phyloP scores from a whole-genome alignment of 1,140 invertebrate genomes.

The Lasaia peninsularis region DNA sequence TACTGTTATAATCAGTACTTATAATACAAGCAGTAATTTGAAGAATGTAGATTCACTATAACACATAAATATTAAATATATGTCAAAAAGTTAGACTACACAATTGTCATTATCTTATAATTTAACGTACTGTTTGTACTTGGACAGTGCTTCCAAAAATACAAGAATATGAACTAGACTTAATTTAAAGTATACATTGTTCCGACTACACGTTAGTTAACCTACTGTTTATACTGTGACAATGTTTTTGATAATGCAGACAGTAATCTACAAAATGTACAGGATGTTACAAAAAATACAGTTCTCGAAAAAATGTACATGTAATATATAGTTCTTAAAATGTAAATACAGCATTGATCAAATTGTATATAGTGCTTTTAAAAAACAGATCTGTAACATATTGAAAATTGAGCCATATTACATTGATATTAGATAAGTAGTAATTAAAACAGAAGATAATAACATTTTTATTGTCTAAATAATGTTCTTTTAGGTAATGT shows the following conservation, averaged over 20 bases:
- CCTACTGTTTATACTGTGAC: not conserved
- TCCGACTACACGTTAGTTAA: too few species aligned
- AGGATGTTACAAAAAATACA: not conserved
- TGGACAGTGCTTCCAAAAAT: too few species aligned
- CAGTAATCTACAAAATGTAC: not conserved
- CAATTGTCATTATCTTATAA: too few species aligned
- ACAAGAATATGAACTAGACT: too few species aligned
- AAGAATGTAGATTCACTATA: too few species aligned
- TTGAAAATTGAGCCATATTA: not conserved
- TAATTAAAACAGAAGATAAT: not conserved
- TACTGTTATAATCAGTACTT: too few species aligned
- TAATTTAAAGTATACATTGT: too few species aligned
- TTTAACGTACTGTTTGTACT: too few species aligned
- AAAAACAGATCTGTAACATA: not conserved
- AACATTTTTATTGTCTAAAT: not conserved
- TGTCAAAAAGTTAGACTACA: too few species aligned
- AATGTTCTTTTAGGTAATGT: too few species aligned
- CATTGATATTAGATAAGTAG: not conserved
- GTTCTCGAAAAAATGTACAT: not conserved
- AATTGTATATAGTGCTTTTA: not conserved
- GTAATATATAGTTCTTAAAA: not conserved
- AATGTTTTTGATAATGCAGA: not conserved
- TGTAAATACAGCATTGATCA: not conserved
- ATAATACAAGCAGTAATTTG: too few species aligned
- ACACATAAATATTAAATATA: too few species aligned